Conservation (phyloP, 2,113 vertebrate species). For the Muntiacus reevesi region DNA sequence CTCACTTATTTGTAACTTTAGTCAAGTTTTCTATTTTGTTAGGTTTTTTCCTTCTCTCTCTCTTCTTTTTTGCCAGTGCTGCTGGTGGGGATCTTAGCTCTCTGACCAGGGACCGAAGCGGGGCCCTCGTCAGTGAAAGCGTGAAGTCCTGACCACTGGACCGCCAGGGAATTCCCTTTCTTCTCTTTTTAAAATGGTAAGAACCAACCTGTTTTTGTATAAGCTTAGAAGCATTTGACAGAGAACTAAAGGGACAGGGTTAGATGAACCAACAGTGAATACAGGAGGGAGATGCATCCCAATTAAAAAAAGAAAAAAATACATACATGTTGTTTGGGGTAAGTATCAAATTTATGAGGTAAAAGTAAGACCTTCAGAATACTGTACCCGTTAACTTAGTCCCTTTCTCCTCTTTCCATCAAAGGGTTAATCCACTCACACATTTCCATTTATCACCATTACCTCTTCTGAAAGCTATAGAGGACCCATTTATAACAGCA, state of each 20-base stretch:
- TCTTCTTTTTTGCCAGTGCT: neutral
- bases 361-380: neutral
- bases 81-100: neutral
- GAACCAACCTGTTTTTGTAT: neutral
- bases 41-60: neutral
- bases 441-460: constrained; percentile 4
- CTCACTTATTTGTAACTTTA: neutral
- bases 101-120: neutral
- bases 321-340: neutral
- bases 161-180: neutral
- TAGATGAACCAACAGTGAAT: neutral
- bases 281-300: neutral
- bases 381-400: neutral
- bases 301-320: neutral
- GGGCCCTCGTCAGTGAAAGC: neutral
- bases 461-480: neutral
- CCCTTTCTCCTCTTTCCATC: neutral
- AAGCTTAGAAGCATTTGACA: neutral
- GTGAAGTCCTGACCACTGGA: neutral
- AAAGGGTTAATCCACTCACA: neutral
- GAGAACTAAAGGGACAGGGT: neutral
- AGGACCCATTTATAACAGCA: constrained; percentile 30
- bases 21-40: neutral
- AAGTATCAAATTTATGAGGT: neutral
- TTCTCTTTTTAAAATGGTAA: neutral